Percentiles rank a stretch among this genome's conserved stretches.
phyloP scores from a whole-genome alignment of 2,113 vertebrate genomes.

The Rhineura floridana region DNA sequence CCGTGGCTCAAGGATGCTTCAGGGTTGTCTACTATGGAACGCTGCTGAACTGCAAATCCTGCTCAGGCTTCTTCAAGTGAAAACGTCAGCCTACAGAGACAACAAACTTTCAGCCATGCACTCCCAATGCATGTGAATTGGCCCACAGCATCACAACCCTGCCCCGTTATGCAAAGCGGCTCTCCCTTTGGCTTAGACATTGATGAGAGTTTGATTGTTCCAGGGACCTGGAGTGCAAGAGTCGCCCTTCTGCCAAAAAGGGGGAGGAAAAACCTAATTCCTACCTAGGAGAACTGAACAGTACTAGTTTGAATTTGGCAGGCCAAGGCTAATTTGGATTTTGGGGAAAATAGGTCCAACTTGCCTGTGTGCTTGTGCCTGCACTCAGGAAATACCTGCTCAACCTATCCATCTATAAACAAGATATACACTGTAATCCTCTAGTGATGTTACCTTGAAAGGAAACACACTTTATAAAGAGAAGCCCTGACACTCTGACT shows the following conservation, averaged over 20 bases:
- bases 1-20: background rate
- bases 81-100: background rate
- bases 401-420: background rate
- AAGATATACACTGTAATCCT: background rate
- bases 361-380: background rate
- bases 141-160: background rate
- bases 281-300: background rate
- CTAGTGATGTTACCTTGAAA: background rate
- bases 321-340: background rate
- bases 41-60: background rate
- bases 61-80: background rate
- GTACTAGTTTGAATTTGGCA: background rate
- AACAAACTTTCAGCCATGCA: background rate
- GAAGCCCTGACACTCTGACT: background rate
- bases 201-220: background rate
- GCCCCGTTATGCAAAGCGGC: background rate
- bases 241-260: background rate
- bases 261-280: background rate
- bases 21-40: background rate
- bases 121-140: background rate
- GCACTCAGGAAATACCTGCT: no score
- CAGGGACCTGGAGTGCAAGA: no score
- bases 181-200: background rate
- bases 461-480: background rate
- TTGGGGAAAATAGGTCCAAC: background rate